phyloP scores from a whole-genome alignment of 1,140 invertebrate species.

The Ceratina australensis region DNA sequence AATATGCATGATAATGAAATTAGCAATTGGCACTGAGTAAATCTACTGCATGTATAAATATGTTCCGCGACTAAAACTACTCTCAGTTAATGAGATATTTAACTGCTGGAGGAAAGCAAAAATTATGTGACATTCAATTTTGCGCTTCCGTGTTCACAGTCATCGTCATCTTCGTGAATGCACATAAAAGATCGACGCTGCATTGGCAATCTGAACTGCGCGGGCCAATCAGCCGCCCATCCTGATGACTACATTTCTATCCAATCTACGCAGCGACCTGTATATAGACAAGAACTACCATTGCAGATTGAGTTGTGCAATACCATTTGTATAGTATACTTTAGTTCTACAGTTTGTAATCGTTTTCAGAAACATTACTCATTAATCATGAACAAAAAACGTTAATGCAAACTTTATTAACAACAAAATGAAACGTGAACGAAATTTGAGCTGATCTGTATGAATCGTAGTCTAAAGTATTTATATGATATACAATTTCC shows the following conservation, averaged over 20 bases:
- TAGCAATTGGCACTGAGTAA: slow-evolving; percentile 23
- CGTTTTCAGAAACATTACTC: slow-evolving; percentile 54
- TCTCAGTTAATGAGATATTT: slow-evolving; percentile 59
- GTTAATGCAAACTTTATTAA: slow-evolving; percentile 46
- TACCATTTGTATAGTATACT: slow-evolving; percentile 68
- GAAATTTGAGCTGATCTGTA: slow-evolving; percentile 31
- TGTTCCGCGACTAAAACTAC: slow-evolving; percentile 54
- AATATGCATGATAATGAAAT: no score
- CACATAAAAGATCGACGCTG: slow-evolving; percentile 77
- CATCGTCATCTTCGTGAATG: slow-evolving; percentile 78
- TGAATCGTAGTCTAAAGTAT: slow-evolving; percentile 36
- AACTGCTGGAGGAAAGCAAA: slow-evolving; percentile 49
- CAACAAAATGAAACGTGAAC: slow-evolving; percentile 35
- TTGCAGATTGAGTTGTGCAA: slow-evolving; percentile 68
- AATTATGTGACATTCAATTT: slow-evolving; percentile 74
- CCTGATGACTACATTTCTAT: slow-evolving; percentile 76
- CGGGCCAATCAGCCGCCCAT: slow-evolving; percentile 72
- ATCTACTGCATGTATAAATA: slow-evolving; percentile 66
- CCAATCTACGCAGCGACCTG: slow-evolving; percentile 77
- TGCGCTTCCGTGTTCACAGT: slow-evolving; percentile 78
- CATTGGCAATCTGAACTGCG: slow-evolving; percentile 70
- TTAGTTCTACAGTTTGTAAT: slow-evolving; percentile 60
- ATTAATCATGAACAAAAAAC: slow-evolving; percentile 43
- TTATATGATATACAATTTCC: slow-evolving; percentile 23
- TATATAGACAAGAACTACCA: slow-evolving; percentile 71